Evolutionary conservation across 2,113 vertebrate species (phyloP), one percentile per base, ranked within the genome.

Genomic region (Mastomys coucha): DNA sequence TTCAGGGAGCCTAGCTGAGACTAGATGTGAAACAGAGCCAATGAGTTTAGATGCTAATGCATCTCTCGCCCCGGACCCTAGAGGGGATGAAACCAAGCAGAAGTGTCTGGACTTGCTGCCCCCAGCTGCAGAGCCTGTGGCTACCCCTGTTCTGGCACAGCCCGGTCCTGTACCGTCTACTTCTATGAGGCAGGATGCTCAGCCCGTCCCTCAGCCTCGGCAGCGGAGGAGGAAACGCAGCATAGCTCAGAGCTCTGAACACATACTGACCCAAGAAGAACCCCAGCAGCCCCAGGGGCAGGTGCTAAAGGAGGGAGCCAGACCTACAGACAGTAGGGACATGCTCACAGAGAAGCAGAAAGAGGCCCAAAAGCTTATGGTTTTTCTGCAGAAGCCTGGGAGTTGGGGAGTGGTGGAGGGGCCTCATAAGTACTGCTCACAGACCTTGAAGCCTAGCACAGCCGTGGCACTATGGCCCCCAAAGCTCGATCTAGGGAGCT

Each of bases 401-500:
- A 72, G 26, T 39, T 87, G 97, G 93, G 96, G 93, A 12, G 78
- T 22, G 12, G 89, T n/a, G 4, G 91, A 88, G 24, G 91, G 89
- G 19, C 49, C 42, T 39, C 69, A 7, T 53, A 87, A 76, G 63
- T 49, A 70, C 70, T 33, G 31, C 24, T 10, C 81, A 1, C 12
- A 0, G 11, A 89, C 82, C 12, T 51, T 11, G 2, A 70, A 91
- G 42, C 26, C 93, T 0, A 7, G 93, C 17, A 1, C 76, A 3
- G 84, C 26, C 0, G 75, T 39, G 0, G 90, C 86, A 12, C 67
- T 80, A 60, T 89, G 58, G 49, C 85, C 88, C 11, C 81, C n/a
- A 65, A 95, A 76, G 67, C 92, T 97, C 73, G 97, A 98, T n/a
- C 78, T 98, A 49, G 97, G 97, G 63, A 97, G 91, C 81, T 98